Base-by-base conservation (phyloP, 2,888 invertebrate species). In the Mayetiola destructor region DNA sequence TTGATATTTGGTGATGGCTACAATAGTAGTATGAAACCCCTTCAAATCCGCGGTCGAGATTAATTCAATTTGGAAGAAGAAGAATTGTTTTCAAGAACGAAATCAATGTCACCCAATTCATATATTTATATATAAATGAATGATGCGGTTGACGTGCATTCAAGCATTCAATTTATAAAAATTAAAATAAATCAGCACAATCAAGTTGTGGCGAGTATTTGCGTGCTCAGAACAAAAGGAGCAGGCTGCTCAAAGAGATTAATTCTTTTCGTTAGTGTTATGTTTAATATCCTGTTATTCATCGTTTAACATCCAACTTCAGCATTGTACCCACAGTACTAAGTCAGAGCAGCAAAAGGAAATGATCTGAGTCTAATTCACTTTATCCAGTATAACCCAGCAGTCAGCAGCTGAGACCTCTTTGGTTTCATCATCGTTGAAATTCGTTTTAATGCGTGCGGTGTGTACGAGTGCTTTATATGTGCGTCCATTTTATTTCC, bases 171-270 rank as follows among this genome's bases (percentile, higher is more conserved):
- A 27, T 48, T 48, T 16, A 5, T 27, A 27, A 48, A 48, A 48
- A 48, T 27, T 48, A 27, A 48, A 48, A 48, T 48, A 48, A 48
- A 48, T 48, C 27, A 48, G 48, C 27, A 48, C 48, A 48, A 48
- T 48, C 16, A 27, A 27, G n/a, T 48, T 27, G 48, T 27, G n/a
- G n/a, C n/a, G n/a, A n/a, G n/a, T n/a, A n/a, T n/a, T n/a, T n/a
- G n/a, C n/a, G n/a, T n/a, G n/a, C n/a, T n/a, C n/a, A 27, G 4
- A 2, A 12, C 48, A n/a, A 48, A 48, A 48, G n/a, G n/a, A n/a
- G n/a, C n/a, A n/a, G n/a, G n/a, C n/a, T n/a, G n/a, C n/a, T n/a
- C n/a, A n/a, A n/a, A n/a, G n/a, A 48, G 48, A 27, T n/a, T n/a
- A n/a, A 48, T 48, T 48, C 27, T n/a, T 48, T 23, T 42, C 14